Evolutionary conservation across 1,140 invertebrate species (phyloP), one percentile per base, ranked within the genome.

Genomic region (Drosophila ogumai): DNA sequence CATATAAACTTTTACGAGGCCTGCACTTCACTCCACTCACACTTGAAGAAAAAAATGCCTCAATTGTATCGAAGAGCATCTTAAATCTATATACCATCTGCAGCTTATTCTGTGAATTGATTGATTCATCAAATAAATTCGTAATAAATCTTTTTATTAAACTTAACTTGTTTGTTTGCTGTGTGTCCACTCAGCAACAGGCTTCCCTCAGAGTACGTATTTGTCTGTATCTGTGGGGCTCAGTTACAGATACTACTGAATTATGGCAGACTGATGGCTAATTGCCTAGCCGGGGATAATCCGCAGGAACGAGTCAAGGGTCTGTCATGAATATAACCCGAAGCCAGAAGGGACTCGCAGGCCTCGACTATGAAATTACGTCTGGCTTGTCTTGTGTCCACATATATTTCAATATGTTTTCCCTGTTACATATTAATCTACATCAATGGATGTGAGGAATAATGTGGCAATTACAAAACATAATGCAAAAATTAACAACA

Each of bases 1-100:
- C 74, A 75, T 79, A 75, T 75, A 68, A 82, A 79, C 81, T 82
- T 82, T 82, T 57, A 79, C 75, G 80, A 75, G 55, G 50, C 75
- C 73, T 63, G 60, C 32, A 60, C 73, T 74, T 44, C 57, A 57
- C 67, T 38, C 41, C 56, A 65, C 47, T 46, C 28, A 65, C 61
- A 65, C 55, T 10, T 15, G 7, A 43, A 65, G 56, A 43, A 61
- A 65, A 43, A 43, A 25, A n/a, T n/a, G 49, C 49, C 49, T 32
- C n/a, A 50, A 50, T 49, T 2, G 46, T 8, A 31, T 25, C 7
- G 44, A 15, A 25, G 22, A 22, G 19, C 13, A 25, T 25, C 44
- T 46, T 5, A 28, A 28, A 28, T 13, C 2, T 5, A 25, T 46
- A 22, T 15, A 10, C 13, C 7, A 25, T 25, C 7, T 9, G 0